Base-by-base conservation (phyloP, 2,888 invertebrate species). In the Beris chalybata region DNA sequence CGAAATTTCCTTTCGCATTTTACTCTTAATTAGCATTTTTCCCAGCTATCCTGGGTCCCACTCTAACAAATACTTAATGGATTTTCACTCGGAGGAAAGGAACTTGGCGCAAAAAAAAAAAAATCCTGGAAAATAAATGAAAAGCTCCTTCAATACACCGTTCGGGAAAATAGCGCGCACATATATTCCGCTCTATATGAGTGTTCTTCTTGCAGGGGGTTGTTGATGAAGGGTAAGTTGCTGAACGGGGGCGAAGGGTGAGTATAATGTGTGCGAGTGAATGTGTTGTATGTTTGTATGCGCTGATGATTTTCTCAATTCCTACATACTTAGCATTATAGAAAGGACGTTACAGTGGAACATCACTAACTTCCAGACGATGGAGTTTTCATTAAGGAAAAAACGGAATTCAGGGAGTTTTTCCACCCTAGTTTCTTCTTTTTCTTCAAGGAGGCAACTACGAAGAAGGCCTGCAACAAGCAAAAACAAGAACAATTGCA, bases 11-110 rank as follows among this genome's bases (percentile, higher is more conserved):
- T 66, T 68, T 69, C 58, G 64, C 64, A 59, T 69, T 66, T 66
- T 69, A 66, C 66, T 69, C 68, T 69, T 69, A 69, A 69, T 69
- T 69, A 69, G 68, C 68, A 69, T 69, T 69, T 69, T 69, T 68
- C 66, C 58, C 63, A 65, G 59, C 32, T 67, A 47, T 53, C 30
- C 31, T 50, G 31, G 56, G 22, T 69, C 68, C 55, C 64, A 54
- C 64, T 69, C 68, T 64, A 31, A 43, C 66, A 69, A 69, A 69
- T 66, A 64, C 66, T 66, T 69, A 69, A 69, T 69, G 66, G 68
- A 66, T 69, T 66, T 66, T 69, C 66, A 59, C 66, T 66, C 52
- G 54, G 54, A 15, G 56, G 47, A n/a, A 13, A 22, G 56, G 56
- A 15, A 45, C 45, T 45, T 11, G 32, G 48, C 31, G 56, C 55